Percentiles rank a stretch among this genome's conserved stretches.
Evolutionary conservation across 2,888 invertebrate genomes (phyloP).

Genomic region (Macrostomum cliftonense): DNA sequence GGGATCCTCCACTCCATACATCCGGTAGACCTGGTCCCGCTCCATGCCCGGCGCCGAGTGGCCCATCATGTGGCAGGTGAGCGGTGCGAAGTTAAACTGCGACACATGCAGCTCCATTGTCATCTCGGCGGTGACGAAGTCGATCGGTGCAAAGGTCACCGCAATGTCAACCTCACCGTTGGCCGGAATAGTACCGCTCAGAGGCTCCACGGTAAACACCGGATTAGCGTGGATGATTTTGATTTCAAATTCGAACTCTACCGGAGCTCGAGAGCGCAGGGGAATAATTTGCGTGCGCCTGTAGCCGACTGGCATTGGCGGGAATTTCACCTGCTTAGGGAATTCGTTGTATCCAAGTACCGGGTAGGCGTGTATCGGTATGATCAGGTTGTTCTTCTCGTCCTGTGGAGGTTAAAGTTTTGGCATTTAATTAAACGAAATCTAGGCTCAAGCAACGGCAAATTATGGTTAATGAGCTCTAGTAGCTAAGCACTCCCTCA

Average conservation of each 20-base stretch:
- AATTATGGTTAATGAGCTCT: too few species aligned
- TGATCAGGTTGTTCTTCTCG: constrained; percentile 30
- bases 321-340: constrained; percentile 25
- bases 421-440: too few species aligned
- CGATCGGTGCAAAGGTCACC: constrained; percentile 30
- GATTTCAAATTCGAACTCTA: constrained; percentile 35
- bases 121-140: constrained; percentile 31
- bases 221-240: constrained; percentile 27
- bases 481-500: constrained; percentile 12
- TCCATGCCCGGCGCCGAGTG: constrained; percentile 27
- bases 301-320: constrained; percentile 16
- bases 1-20: neutral
- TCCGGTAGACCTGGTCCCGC: neutral
- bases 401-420: too few species aligned
- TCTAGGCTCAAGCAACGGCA: neutral
- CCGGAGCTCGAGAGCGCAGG: constrained; percentile 27
- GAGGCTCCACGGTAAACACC: constrained; percentile 28
- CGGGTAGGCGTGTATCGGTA: constrained; percentile 37
- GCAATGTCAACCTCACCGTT: constrained; percentile 25
- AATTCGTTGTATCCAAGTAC: constrained; percentile 31
- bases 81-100: constrained; percentile 32
- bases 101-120: constrained; percentile 30
- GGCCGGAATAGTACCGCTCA: constrained; percentile 32
- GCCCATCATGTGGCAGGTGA: constrained; percentile 30
- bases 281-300: constrained; percentile 20